Evolutionary conservation across 2,113 vertebrate species (phyloP), one percentile per base, ranked within the genome.

Genomic region (Rynchops niger): DNA sequence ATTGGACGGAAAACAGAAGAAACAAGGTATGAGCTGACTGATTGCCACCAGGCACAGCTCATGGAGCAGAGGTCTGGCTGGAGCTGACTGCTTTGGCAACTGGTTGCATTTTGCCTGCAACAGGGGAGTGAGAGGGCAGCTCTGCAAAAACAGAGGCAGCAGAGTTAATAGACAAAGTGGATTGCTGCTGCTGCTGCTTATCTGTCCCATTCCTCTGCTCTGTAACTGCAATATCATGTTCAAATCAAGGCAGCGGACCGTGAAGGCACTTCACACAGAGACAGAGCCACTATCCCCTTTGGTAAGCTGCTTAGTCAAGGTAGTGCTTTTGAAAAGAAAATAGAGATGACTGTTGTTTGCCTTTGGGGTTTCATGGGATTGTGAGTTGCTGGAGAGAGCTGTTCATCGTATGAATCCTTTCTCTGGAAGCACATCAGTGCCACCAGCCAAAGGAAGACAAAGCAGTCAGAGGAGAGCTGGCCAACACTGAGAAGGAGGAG

Each of bases 251-350:
- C 94, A 89, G 88, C 30, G 7, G 93, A 93, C 19, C 69, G 11
- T 96, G 94, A 86, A 80, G 79, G 78, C 70, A 1, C 81, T 92
- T 91, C 82, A 56, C 19, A 5, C 82, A 81, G 66, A 90, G 70
- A 20, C 81, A 73, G 92, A 62, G 67, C 79, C 78, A 22, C 91
- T 83, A 38, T 53, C 74, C 93, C 87, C 93, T 70, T 73, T 58
- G 67, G 74, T 95, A 90, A 96, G 95, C 93, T 94, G 96, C 94
- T 96, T 88, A 96, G 94, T 80, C 94, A 91, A 93, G 67, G 95
- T 91, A 42, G 40, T 90, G 94, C 87, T 88, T 93, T 65, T 80
- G 84, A 93, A 96, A 94, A 66, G 96, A 73, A 96, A 97, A 92
- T 81, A 81, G 96, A 95, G 91, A 92, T 91, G 97, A 34, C 82